Percentiles rank a stretch among this genome's conserved stretches.
phyloP scores from a whole-genome alignment of 2,888 invertebrate genomes.

The Microctonus aethiopoides region DNA sequence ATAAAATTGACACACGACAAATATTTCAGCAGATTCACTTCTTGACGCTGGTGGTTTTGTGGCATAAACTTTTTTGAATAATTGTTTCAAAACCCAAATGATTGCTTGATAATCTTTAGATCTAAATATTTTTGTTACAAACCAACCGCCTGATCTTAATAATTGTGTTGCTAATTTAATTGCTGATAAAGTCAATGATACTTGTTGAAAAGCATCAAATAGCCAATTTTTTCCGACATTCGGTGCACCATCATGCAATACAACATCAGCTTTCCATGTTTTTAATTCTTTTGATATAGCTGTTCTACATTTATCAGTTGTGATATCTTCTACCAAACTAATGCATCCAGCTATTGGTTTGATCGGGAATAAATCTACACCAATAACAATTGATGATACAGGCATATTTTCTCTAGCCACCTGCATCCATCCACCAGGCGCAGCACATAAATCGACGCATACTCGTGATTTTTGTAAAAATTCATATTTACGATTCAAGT shows the following conservation, averaged over 20 bases:
- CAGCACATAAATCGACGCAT: conserved; percentile 97
- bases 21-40: conserved; percentile 98
- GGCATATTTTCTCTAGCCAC: conserved; percentile 99
- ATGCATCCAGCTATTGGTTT: conserved; percentile 91
- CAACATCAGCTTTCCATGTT: conserved; percentile 96
- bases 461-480: conserved; percentile 96
- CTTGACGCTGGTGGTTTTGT: conserved; percentile 99
- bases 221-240: conserved; percentile 98
- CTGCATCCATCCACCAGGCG: conserved; percentile 99
- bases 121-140: conserved; percentile 97
- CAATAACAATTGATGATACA: conserved; percentile 91
- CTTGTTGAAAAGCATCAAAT: conserved; percentile 96
- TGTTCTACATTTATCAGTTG: conserved; percentile 91
- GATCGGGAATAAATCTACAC: conserved; percentile 96
- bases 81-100: conserved; percentile 94
- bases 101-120: conserved; percentile 97
- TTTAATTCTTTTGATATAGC: conserved; percentile 87
- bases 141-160: conserved; percentile 92
- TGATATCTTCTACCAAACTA: conserved; percentile 93
- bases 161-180: conserved; percentile 92
- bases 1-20: conserved; percentile 95
- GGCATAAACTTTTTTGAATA: conserved; percentile 96
- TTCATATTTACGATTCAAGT: conserved; percentile 95
- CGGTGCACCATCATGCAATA: conserved; percentile 97
- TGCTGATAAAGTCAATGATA: conserved; percentile 90